phyloP scores from a whole-genome alignment of 2,797 vertebrate genomes.

The Somateria mollissima region DNA sequence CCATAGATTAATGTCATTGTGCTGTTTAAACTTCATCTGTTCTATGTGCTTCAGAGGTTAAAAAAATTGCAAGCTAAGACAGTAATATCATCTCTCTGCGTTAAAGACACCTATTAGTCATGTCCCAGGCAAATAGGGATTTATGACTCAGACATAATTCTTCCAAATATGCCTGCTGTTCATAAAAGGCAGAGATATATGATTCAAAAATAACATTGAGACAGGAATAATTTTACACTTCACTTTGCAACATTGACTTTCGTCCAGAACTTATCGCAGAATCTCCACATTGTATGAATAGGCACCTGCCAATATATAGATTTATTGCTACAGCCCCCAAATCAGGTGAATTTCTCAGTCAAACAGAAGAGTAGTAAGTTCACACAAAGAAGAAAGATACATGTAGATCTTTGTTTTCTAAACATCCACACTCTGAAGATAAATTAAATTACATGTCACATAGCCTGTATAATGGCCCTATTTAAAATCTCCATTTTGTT shows the following conservation, averaged over 20 bases:
- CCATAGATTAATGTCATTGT: conserved; percentile 29
- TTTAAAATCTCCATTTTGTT: not conserved
- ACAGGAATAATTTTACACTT: conserved; percentile 81
- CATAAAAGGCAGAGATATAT: conserved; percentile 81
- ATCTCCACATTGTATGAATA: conserved; percentile 68
- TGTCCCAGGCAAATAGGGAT: conserved; percentile 78
- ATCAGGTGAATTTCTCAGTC: conserved; percentile 62
- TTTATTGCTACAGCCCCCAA: conserved; percentile 66
- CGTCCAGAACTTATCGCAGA: conserved; percentile 65
- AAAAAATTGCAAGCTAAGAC: conserved; percentile 74
- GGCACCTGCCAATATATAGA: conserved; percentile 67
- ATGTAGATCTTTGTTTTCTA: not conserved
- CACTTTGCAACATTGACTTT: conserved; percentile 75
- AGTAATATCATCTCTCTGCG: conserved; percentile 70
- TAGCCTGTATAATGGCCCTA: not conserved
- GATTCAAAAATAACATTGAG: conserved; percentile 79
- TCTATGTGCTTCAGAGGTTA: conserved; percentile 60
- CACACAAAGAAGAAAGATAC: not conserved
- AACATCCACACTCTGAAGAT: not conserved
- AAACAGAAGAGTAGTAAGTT: conserved; percentile 56
- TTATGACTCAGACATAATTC: conserved; percentile 82
- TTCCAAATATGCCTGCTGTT: conserved; percentile 79
- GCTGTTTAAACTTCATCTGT: conserved; percentile 64
- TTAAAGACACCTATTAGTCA: conserved; percentile 82
- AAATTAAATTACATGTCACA: not conserved